phyloP scores from a whole-genome alignment of 2,797 vertebrate genomes.

The Periophthalmus magnuspinnatus region DNA sequence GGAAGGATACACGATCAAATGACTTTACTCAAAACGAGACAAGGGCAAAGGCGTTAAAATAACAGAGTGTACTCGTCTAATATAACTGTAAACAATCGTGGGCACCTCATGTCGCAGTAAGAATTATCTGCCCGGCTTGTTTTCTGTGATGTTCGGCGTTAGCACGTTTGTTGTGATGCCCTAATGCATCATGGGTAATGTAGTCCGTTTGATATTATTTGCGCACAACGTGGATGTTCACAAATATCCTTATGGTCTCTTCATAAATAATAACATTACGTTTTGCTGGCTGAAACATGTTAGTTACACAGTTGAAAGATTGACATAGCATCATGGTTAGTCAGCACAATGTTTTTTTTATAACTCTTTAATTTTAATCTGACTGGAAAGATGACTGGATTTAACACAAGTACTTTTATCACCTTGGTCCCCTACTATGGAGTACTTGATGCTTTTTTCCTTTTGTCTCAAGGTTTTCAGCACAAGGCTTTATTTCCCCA shows the following conservation, averaged over 20 bases:
- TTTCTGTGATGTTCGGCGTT: constrained; percentile 47
- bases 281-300: not conserved
- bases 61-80: fast-evolving
- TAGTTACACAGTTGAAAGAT: not conserved
- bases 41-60: fast-evolving
- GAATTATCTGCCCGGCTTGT: constrained; percentile 58
- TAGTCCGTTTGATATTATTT: constrained; percentile 42
- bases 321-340: not conserved
- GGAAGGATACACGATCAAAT: not conserved
- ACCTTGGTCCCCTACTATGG: not conserved
- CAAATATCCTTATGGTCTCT: not conserved
- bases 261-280: not conserved
- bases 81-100: not conserved
- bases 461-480: not conserved
- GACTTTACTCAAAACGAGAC: not conserved
- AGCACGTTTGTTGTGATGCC: constrained; percentile 59
- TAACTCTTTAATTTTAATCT: not conserved
- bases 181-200: constrained; percentile 61
- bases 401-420: not conserved
- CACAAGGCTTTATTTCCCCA: not conserved
- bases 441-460: not conserved
- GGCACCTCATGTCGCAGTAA: constrained; percentile 69
- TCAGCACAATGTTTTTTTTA: no score
- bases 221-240: not conserved
- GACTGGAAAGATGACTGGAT: not conserved